Percentiles rank a stretch among this genome's conserved stretches.
These are phyloP conservation scores for Brotula barbata DNA, from an alignment of 2,797 vertebrate genomes.

Conservation along the genomic window DNA sequence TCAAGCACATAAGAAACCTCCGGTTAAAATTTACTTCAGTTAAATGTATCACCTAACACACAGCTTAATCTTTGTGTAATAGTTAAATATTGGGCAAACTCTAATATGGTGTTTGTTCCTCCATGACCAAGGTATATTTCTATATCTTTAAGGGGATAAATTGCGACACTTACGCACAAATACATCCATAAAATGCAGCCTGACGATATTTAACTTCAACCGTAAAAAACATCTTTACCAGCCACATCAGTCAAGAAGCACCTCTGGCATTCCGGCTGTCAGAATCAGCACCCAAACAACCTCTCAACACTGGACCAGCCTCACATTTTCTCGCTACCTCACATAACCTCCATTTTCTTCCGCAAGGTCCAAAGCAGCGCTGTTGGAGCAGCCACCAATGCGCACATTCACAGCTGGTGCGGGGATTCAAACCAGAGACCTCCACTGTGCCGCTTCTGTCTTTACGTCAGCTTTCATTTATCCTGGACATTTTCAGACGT, in stretches of 20 bases:
- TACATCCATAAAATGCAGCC: too few species aligned
- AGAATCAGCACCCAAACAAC: not conserved
- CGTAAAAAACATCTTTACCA: too few species aligned
- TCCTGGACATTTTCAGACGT: not conserved
- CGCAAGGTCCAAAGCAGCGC: not conserved
- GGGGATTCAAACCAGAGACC: not conserved
- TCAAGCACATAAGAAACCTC: too few species aligned
- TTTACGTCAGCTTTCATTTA: not conserved
- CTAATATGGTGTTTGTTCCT: too few species aligned
- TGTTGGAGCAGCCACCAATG: not conserved
- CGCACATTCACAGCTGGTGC: not conserved
- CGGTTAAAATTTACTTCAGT: too few species aligned
- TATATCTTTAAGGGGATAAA: too few species aligned
- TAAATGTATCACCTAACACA: too few species aligned
- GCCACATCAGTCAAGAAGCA: not conserved
- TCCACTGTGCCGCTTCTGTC: not conserved
- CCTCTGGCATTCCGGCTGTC: not conserved
- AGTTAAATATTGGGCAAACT: too few species aligned
- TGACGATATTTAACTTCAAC: too few species aligned
- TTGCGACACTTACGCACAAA: too few species aligned
- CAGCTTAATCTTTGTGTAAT: too few species aligned
- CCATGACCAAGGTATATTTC: too few species aligned
- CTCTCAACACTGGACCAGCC: not conserved
- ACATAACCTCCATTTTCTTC: not conserved
- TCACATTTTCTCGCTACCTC: not conserved